A percentile compares a stretch with the other conserved stretches of the same genome.
phyloP scores from a whole-genome alignment of 2,888 invertebrate genomes.

The Tortricodes alternella region DNA sequence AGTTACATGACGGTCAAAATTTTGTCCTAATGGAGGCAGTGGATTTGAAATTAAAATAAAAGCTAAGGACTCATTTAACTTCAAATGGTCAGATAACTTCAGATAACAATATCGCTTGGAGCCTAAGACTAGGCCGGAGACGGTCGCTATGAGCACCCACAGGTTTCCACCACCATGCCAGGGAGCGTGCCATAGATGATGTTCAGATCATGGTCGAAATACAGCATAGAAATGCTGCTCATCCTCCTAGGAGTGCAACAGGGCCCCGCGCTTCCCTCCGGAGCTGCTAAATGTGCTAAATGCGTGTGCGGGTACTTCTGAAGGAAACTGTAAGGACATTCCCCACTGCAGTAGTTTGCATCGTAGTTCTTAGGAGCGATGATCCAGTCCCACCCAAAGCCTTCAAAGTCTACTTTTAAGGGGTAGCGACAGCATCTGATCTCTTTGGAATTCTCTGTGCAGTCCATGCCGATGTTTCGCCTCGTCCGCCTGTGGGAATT shows the following conservation, averaged over 20 bases:
- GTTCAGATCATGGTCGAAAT: constrained; percentile 94
- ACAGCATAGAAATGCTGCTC: constrained; percentile 94
- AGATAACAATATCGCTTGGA: constrained; percentile 43
- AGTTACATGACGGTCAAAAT: too few relatives aligned
- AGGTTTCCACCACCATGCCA: constrained; percentile 96
- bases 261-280: constrained; percentile 90
- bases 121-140: constrained; percentile 40
- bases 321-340: constrained; percentile 94
- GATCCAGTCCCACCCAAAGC: constrained; percentile 99
- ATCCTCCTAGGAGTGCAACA: constrained; percentile 96
- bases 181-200: constrained; percentile 94
- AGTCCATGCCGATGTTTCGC: constrained; percentile 91
- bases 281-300: constrained; percentile 90
- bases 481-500: constrained; percentile 85
- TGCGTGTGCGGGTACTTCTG: constrained; percentile 95
- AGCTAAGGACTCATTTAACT: too few relatives aligned
- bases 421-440: constrained; percentile 97
- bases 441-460: constrained; percentile 91
- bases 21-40: too few relatives aligned
- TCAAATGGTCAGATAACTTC: too few relatives aligned
- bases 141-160: constrained; percentile 91
- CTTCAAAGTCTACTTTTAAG: constrained; percentile 95
- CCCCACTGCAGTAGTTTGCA: constrained; percentile 97
- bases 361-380: constrained; percentile 97
- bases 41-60: too few relatives aligned